phyloP scores from a whole-genome alignment of 1,140 invertebrate species.

The Zaprionus vittiger region DNA sequence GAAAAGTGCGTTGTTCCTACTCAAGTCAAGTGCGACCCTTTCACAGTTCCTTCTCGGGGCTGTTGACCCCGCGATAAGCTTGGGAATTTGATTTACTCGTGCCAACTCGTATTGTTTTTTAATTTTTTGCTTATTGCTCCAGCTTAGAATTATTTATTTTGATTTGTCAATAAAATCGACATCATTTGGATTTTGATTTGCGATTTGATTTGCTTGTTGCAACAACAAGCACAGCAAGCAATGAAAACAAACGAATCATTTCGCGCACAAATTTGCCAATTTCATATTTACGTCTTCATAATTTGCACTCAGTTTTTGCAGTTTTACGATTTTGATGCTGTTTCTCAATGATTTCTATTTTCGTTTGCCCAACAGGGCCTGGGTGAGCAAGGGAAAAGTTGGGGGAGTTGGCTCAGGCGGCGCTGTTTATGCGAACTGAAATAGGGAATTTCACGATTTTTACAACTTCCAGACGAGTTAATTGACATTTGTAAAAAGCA shows the following conservation, averaged over 20 bases:
- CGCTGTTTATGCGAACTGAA: constrained; percentile 3
- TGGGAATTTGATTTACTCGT: constrained; percentile 17
- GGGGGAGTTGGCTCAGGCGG: neutral
- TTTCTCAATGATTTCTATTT: constrained; percentile 53
- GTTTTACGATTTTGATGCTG: constrained; percentile 34
- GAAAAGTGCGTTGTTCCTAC: constrained; percentile 31
- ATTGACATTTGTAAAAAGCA: neutral
- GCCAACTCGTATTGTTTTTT: neutral
- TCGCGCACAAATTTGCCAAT: constrained; percentile 39
- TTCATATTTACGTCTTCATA: constrained; percentile 63
- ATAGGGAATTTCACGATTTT: neutral
- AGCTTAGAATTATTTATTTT: constrained; percentile 53
- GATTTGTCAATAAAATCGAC: constrained; percentile 64
- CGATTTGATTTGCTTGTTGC: constrained; percentile 7
- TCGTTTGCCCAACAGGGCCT: constrained; percentile 15
- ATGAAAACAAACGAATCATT: constrained; percentile 60
- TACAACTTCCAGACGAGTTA: neutral
- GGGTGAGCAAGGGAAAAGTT: too few species aligned
- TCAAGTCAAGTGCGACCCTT: constrained; percentile 66
- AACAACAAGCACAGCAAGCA: constrained; percentile 22
- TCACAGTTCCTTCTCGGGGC: constrained; percentile 11
- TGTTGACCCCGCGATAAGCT: constrained; percentile 25
- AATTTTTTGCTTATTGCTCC: constrained; percentile 31
- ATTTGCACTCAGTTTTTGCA: constrained; percentile 56
- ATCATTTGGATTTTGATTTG: constrained; percentile 55